Conservation (phyloP, 64 coral and sea anemone species). For the Platygyra sinensis region DNA sequence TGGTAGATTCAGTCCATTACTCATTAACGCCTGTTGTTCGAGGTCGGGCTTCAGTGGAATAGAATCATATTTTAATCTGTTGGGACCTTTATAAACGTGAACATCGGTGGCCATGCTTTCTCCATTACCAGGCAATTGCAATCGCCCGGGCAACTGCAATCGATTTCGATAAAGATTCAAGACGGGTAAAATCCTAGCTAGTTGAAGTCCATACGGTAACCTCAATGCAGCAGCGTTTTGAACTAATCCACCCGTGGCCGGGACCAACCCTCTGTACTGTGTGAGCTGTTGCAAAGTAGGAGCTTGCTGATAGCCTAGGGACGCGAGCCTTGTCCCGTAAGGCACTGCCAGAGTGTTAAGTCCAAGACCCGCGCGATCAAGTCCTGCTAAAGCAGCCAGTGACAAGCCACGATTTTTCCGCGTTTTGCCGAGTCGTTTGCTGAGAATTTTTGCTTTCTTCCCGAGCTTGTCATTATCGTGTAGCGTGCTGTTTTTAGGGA, state of each 20-base stretch:
- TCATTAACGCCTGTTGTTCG: slow-evolving; percentile 8
- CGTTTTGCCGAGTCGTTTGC: slow-evolving; percentile 6
- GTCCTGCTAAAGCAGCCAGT: slow-evolving; percentile 30
- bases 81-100: slow-evolving; percentile 36
- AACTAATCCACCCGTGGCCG: slow-evolving; percentile 23
- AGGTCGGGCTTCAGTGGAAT: slow-evolving; percentile 59
- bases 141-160: slow-evolving; percentile 23
- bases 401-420: slow-evolving; percentile 39
- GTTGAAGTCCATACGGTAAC: slow-evolving; percentile 50
- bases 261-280: slow-evolving; percentile 40
- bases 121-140: slow-evolving; percentile 13
- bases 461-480: slow-evolving; percentile 5
- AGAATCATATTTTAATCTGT: slow-evolving; percentile 60
- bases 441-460: slow-evolving; percentile 1
- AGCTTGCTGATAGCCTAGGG: slow-evolving; percentile 43
- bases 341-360: slow-evolving; percentile 35
- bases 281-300: slow-evolving; percentile 35
- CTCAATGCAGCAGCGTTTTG: slow-evolving; percentile 46
- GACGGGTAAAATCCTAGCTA: slow-evolving; percentile 49
- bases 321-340: slow-evolving; percentile 42
- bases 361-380: slow-evolving; percentile 29
- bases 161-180: slow-evolving; percentile 42
- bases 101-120: neutral
- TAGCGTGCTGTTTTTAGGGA: neutral
- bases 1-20: slow-evolving; percentile 10